Base-by-base conservation (phyloP, 1,140 invertebrate species). In the Aphaenogaster floridana region DNA sequence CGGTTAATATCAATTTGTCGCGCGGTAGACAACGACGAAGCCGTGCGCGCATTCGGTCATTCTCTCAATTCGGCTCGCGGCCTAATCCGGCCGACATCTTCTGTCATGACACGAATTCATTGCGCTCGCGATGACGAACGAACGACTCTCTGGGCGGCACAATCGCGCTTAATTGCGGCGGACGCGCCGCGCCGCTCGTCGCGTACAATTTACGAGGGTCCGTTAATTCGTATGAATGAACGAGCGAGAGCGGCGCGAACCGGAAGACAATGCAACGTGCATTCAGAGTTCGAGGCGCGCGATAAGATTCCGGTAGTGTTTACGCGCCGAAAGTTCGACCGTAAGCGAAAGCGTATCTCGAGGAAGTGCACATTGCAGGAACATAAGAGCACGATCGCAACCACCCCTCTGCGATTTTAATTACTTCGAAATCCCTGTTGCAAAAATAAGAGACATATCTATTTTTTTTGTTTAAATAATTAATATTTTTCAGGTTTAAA, bases 21-120 rank as follows among this genome's bases (percentile, higher is more conserved):
- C 87, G 89, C 84, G 87, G 42, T 86, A 79, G 77, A 91, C 90
- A 87, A 91, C 86, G 92, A 87, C 89, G 86, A 28, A 72, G 64
- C 34, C 61, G 71, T 79, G 85, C 88, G 89, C 91, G 92, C 90
- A 88, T 93, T 94, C 89, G 91, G 92, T 94, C 92, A 93, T 93
- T 91, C 88, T 86, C 91, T 94, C 92, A 94, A 94, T 93, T 94
- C 87, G 89, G 63, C 88, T 80, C 69, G 83, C 86, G 88, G 92
- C 86, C 91, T 93, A 92, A 91, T 91, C 91, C 87, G 84, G 80
- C 88, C 90, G 79, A 92, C 89, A 94, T 93, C 88, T 89, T 90
- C 77, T 90, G 77, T 89, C 89, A 87, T 93, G 92, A 93, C 93
- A 94, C 93, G 91, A 94, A 94, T 94, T 93, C 92, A 93, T 94